Percentiles rank a stretch among this genome's conserved stretches.
phyloP scores from a whole-genome alignment of 2,797 vertebrate genomes.

The Taenioides sp. region DNA sequence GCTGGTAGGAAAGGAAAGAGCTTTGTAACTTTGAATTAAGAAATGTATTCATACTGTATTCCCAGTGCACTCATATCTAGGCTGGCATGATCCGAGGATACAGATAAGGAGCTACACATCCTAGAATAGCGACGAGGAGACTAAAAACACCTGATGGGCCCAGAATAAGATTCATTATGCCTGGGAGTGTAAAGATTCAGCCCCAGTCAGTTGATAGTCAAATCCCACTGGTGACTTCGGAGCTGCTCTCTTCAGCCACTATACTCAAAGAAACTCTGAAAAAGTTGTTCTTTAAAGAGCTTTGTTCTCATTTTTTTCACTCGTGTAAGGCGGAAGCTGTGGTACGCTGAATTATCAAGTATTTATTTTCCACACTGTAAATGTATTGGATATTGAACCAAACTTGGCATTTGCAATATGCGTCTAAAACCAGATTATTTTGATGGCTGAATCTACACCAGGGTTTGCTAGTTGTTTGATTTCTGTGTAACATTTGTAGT shows the following conservation, averaged over 20 bases:
- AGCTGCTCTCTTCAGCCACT: constrained; percentile 49
- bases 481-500: no score
- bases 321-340: neutral
- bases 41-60: constrained; percentile 66
- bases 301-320: constrained; percentile 11
- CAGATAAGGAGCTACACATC: constrained; percentile 45
- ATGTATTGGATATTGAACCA: neutral
- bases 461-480: no score
- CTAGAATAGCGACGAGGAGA: constrained; percentile 54
- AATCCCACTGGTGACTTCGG: constrained; percentile 61
- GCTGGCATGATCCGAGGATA: constrained; percentile 59
- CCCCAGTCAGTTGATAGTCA: constrained; percentile 64
- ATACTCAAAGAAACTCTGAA: constrained; percentile 11
- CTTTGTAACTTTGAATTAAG: constrained; percentile 61
- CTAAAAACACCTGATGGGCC: constrained; percentile 64
- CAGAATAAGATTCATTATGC: constrained; percentile 76
- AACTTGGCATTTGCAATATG: neutral
- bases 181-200: constrained; percentile 46
- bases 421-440: constrained; percentile 4
- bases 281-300: constrained; percentile 22
- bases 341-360: neutral
- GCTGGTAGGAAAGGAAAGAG: constrained; percentile 20
- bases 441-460: constrained; percentile 3
- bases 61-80: constrained; percentile 67
- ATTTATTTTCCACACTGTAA: neutral